Percentiles rank a stretch among this genome's conserved stretches.
These are phyloP conservation scores for Labeo catla DNA, from an alignment of 2,113 vertebrate species.

Conservation along the genomic window DNA sequence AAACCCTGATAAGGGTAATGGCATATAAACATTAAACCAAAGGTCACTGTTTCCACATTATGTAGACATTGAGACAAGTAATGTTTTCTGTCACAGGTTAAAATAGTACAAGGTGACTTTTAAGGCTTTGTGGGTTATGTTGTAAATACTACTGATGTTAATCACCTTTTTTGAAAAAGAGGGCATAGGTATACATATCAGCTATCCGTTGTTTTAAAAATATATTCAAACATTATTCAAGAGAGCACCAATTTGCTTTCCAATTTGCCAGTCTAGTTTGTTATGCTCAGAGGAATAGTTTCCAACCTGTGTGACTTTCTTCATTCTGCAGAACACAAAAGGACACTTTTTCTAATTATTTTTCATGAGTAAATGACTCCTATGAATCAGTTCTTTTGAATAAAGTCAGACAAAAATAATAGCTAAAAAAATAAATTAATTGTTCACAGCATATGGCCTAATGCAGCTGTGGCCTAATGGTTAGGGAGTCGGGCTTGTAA, in stretches of 20 bases:
- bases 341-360: background rate
- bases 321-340: background rate
- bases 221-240: background rate
- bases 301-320: background rate
- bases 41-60: conserved; percentile 14
- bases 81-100: conserved; percentile 11
- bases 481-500: too few species aligned
- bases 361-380: background rate
- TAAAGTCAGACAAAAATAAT: background rate
- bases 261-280: background rate
- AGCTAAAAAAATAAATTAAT: too few species aligned
- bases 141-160: background rate
- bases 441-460: too few species aligned
- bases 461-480: too few species aligned
- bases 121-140: background rate
- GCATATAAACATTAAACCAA: conserved; percentile 16
- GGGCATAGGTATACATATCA: background rate
- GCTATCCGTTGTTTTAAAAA: background rate
- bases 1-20: background rate
- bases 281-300: background rate
- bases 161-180: background rate
- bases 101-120: conserved; percentile 42
- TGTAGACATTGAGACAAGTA: background rate
- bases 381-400: background rate
- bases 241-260: background rate